phyloP scores from a whole-genome alignment of 2,888 invertebrate genomes.

The Thera obeliscata region DNA sequence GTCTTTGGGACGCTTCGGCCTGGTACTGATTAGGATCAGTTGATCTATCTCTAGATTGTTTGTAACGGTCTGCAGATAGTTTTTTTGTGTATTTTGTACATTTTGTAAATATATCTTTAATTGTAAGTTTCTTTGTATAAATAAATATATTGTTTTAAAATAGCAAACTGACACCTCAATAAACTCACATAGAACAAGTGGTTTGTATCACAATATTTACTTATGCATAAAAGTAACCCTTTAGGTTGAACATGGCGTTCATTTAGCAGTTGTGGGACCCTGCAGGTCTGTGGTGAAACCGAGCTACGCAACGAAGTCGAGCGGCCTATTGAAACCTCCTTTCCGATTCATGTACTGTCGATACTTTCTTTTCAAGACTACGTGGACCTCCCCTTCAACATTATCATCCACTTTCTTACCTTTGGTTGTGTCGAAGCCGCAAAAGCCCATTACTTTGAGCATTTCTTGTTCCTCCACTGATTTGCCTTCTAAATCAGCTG shows the following conservation, averaged over 20 bases:
- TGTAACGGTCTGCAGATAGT: too few species aligned
- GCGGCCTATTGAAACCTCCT: slow-evolving; percentile 98
- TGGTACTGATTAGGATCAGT: too few species aligned
- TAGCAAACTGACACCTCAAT: slow-evolving; percentile 1
- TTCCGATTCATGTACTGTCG: slow-evolving; percentile 99
- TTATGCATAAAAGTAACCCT: slow-evolving; percentile 30
- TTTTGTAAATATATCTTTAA: too few species aligned
- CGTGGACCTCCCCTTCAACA: slow-evolving; percentile 97
- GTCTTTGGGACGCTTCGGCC: too few species aligned
- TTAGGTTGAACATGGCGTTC: slow-evolving; percentile 30
- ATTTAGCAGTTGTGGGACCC: slow-evolving; percentile 25
- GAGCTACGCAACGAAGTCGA: slow-evolving; percentile 96
- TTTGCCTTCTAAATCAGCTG: slow-evolving; percentile 95
- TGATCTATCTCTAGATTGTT: too few species aligned
- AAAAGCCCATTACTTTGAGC: slow-evolving; percentile 98
- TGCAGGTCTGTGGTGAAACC: slow-evolving; percentile 38
- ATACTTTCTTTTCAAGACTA: slow-evolving; percentile 97
- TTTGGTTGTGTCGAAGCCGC: slow-evolving; percentile 97
- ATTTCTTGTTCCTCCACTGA: slow-evolving; percentile 96
- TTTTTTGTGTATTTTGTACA: too few species aligned
- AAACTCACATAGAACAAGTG: slow-evolving; percentile 45
- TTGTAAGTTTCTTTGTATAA: too few species aligned
- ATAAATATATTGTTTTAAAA: too few species aligned
- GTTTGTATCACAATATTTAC: slow-evolving; percentile 53
- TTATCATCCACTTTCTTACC: slow-evolving; percentile 98